Evolutionary conservation across 2,113 vertebrate genomes (phyloP), one percentile per base, ranked within the genome.

Genomic region (Lonchura striata): DNA sequence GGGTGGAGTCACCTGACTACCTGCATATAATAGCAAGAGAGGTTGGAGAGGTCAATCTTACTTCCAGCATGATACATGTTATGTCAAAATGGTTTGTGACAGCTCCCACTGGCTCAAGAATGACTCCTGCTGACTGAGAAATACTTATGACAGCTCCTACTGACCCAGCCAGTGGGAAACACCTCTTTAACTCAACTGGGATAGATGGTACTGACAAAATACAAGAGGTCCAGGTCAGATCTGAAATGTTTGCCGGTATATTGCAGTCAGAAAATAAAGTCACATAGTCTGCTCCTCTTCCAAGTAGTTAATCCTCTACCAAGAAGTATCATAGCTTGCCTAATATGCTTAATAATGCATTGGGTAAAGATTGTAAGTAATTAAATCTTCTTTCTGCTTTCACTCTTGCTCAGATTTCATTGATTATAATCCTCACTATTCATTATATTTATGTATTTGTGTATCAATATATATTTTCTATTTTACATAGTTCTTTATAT

Each of bases 121-220:
- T 78, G 68, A 75, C 92, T 94, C 94, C 93, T 96, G 92, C 94
- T 96, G 96, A 93, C 93, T 92, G 71, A 95, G 92, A 96, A 95
- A 94, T 78, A 71, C 69, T 93, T 93, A 82, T 95, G 95, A 93
- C 94, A 93, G 92, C 72, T 94, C 56, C 76, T 86, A 75, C 92
- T 92, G 94, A 94, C 90, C 88, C 27, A 63, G 41, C n/a, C 90
- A 86, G 90, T 71, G 50, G 79, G 96, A 92, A 95, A 86, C 57
- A 81, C 53, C 47, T 33, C 69, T 95, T 96, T 94, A 92, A 71
- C 79, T 95, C 90, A 81, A 63, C 56, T 78, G 88, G 82, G 69
- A 78, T 86, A 90, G 92, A 90, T 56, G 68, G 60, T 78, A 83
- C 47, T 9, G 3, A 81, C 82, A 95, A 93, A 94, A 94, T 75